Conservation (phyloP, 2,888 invertebrate genomes). For the Argynnis bischoffii region DNA sequence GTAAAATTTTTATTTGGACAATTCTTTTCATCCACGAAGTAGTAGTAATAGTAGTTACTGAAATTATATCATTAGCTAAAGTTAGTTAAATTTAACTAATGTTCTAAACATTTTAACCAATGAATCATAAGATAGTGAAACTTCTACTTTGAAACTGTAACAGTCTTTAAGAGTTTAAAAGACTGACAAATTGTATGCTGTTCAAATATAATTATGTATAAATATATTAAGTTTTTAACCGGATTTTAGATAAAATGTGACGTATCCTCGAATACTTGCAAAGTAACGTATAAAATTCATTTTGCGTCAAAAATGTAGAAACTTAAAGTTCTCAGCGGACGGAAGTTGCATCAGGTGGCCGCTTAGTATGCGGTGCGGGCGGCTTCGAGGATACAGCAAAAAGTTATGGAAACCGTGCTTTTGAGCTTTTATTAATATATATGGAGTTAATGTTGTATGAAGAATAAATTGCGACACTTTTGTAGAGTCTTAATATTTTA, state of each 20-base stretch:
- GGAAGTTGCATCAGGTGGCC: constrained; percentile 70
- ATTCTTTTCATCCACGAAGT: too few species aligned
- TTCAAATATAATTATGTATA: too few species aligned
- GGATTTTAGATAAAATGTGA: background rate
- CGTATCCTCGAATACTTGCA: background rate
- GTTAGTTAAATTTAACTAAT: too few species aligned
- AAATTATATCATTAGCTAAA: too few species aligned
- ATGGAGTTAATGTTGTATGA: constrained; percentile 12
- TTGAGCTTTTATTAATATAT: constrained; percentile 28
- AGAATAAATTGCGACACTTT: background rate
- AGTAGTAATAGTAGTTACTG: too few species aligned
- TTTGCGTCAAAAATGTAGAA: constrained; percentile 28
- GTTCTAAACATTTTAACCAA: too few species aligned
- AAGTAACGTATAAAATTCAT: constrained; percentile 3
- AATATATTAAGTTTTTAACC: too few species aligned
- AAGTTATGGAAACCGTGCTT: constrained; percentile 34
- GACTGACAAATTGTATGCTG: too few species aligned
- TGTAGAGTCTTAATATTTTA: background rate
- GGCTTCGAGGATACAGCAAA: constrained; percentile 36
- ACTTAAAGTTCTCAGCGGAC: constrained; percentile 40
- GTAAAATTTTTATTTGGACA: too few species aligned
- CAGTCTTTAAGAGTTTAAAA: too few species aligned
- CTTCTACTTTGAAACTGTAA: too few species aligned
- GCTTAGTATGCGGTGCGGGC: constrained; percentile 53
- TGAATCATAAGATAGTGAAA: too few species aligned